phyloP scores from a whole-genome alignment of 2,797 vertebrate species.

The Rhadinocentrus ornatus region DNA sequence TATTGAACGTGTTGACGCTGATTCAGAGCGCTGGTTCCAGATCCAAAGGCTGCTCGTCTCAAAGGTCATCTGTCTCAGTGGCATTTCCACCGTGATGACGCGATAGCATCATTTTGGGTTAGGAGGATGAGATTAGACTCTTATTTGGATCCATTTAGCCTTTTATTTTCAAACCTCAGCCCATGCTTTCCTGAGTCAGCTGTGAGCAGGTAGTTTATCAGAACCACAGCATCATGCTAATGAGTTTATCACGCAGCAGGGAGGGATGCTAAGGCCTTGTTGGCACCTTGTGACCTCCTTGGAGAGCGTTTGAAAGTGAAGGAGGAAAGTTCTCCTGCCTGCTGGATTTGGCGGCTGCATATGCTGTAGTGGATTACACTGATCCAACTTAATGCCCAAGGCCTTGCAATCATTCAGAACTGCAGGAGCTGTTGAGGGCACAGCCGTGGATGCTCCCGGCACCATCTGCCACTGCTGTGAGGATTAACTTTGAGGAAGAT shows the following conservation, averaged over 20 bases:
- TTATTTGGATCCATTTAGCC: slow-evolving; percentile 8
- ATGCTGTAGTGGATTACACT: slow-evolving; percentile 84
- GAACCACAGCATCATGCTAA: neutral
- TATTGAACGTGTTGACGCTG: too few relatives aligned
- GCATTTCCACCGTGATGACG: neutral
- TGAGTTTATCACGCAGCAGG: neutral
- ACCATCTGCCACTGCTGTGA: slow-evolving; percentile 81
- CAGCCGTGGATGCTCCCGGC: slow-evolving; percentile 53
- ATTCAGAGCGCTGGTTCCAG: too few relatives aligned
- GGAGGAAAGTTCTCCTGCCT: slow-evolving; percentile 46
- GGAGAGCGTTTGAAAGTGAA: slow-evolving; percentile 15
- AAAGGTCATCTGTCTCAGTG: neutral
- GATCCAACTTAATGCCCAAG: slow-evolving; percentile 86
- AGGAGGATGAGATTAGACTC: slow-evolving; percentile 2
- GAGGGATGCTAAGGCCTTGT: neutral
- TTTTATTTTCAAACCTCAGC: neutral
- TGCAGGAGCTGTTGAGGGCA: slow-evolving; percentile 72
- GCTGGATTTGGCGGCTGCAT: slow-evolving; percentile 81
- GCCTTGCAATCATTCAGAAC: slow-evolving; percentile 86
- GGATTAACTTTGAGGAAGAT: slow-evolving; percentile 86
- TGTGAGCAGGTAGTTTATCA: neutral
- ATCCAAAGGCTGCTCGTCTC: neutral
- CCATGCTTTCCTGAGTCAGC: neutral
- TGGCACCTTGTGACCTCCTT: slow-evolving; percentile 14
- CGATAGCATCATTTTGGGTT: neutral